Evolutionary conservation across 2,888 invertebrate genomes (phyloP), one percentile per base, ranked within the genome.

Genomic region (Tachina fera): DNA sequence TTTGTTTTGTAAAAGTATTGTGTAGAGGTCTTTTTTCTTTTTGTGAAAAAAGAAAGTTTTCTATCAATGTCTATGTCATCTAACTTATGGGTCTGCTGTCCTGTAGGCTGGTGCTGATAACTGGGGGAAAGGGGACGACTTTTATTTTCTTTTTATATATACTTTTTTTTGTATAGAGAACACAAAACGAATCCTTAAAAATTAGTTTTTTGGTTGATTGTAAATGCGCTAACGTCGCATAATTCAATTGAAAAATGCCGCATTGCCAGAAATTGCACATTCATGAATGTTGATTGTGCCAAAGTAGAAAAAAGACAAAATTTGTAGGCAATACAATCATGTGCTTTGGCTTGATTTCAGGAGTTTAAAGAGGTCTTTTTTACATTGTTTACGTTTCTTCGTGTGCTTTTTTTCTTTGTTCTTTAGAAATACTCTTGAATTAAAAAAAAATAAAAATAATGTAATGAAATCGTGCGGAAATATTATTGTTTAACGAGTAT

Each of bases 181-280:
- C 11, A 22, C 41, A 51, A 75, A 16, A 60, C 31, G 14, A n/a
- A 13, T 60, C 31, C 13, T 41, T 56, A 45, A 51, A 41, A 80
- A 53, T 10, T n/a, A 65, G 56, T 47, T 81, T n/a, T 61, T 31
- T 63, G 31, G 75, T 84, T 76, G 80, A 79, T 83, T 83, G 75
- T 76, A 78, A 84, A 76, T 82, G 78, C 84, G 84, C 84, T 78
- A 83, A 83, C 84, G 86, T 86, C 83, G 84, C 84, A 86, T 83
- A 86, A 87, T 87, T 87, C 84, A 84, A 86, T 79, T 83, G 83
- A 79, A 87, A 84, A 87, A 82, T 84, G 84, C 84, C 87, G 87
- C 84, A 87, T 87, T 84, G 87, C 87, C 87, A 82, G 82, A 84
- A 87, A 87, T 84, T 87, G 87, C 84, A 82, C 84, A 82, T 76